Percentiles rank a stretch among this genome's conserved stretches.
Conservation (phyloP, 1,140 invertebrate species). For the Drosophila bocqueti region DNA sequence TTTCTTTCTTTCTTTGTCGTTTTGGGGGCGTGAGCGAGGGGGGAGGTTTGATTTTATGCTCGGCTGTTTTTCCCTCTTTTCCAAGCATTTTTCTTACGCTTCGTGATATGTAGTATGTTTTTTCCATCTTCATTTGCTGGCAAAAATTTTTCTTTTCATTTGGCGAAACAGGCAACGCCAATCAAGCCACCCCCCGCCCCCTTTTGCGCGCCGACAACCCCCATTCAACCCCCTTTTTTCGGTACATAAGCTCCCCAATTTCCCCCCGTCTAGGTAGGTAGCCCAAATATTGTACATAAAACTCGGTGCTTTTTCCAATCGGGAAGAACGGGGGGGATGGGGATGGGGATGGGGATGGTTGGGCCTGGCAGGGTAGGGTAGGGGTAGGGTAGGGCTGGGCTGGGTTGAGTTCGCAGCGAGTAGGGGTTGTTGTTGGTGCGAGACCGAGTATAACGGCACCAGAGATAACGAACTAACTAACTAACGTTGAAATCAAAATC, state of each 20-base stretch:
- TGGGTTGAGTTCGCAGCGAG: constrained; percentile 1
- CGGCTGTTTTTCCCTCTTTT: constrained; percentile 36
- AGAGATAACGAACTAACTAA: constrained; percentile 79
- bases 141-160: constrained; percentile 73
- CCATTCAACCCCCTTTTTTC: constrained; percentile 11
- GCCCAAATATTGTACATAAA: constrained; percentile 67
- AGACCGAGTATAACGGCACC: constrained; percentile 16
- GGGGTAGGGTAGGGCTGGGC: neutral
- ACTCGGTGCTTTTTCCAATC: constrained; percentile 29
- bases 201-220: neutral
- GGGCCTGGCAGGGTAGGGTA: neutral
- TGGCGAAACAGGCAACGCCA: constrained; percentile 63
- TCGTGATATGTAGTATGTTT: constrained; percentile 25
- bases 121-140: constrained; percentile 70
- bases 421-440: constrained; percentile 33
- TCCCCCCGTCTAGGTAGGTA: constrained; percentile 6
- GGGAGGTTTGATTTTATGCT: constrained; percentile 41
- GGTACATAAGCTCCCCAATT: constrained; percentile 47
- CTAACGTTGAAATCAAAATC: constrained; percentile 73
- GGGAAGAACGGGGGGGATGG: neutral
- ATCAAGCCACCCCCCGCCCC: constrained; percentile 46
- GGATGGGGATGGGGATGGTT: neutral
- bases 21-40: neutral
- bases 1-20: constrained; percentile 4
- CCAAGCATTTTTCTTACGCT: constrained; percentile 47